Base-by-base conservation (phyloP, 2,888 invertebrate genomes). In the Rotaria sp. region DNA sequence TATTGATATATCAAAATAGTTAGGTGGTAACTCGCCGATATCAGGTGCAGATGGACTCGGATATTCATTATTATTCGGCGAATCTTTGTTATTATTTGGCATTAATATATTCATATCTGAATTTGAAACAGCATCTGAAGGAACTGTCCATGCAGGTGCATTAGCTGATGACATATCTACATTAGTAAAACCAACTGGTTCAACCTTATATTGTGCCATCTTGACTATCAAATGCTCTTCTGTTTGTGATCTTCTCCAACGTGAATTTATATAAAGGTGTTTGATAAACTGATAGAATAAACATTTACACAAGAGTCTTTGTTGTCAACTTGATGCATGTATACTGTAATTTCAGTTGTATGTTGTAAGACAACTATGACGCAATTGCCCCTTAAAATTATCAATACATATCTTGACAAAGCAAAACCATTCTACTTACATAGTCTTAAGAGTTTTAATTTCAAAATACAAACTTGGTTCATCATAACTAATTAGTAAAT, bases 1-100 rank as follows among this genome's bases (percentile, higher is more conserved):
- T 21, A 80, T 80, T 4, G 80, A 80, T 45, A 80, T 80, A 45
- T 80, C 45, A n/a, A n/a, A 80, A 35, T 80, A 80, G 26, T 80
- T 80, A 4, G 80, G 80, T 45, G 80, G 80, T 45, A 80, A 80
- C 3, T 80, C 67, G 21, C 67, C 21, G 5, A 35, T 13, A 67
- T 67, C 67, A 67, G 67, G 67, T 21, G 67, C 67, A 15, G 67
- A 67, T 67, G 67, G 67, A 8, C 21, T 3, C 35, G 67, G 67
- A 26, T 35, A 5, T 67, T 21, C n/a, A 8, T 35, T 30, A 21
- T 67, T 15, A 67, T 67, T 35, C 15, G 67, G 18, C 50, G 50
- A 10, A 50, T 2, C 50, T 18, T 50, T 50, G 2, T 35, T 18
- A 35, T 67, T 15, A 67, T 67, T 35, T 35, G 67, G 35, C 21